Percentiles rank a stretch among this genome's conserved stretches.
Conservation (phyloP, 1,140 invertebrate genomes). For the Pogonomyrmex barbatus region DNA sequence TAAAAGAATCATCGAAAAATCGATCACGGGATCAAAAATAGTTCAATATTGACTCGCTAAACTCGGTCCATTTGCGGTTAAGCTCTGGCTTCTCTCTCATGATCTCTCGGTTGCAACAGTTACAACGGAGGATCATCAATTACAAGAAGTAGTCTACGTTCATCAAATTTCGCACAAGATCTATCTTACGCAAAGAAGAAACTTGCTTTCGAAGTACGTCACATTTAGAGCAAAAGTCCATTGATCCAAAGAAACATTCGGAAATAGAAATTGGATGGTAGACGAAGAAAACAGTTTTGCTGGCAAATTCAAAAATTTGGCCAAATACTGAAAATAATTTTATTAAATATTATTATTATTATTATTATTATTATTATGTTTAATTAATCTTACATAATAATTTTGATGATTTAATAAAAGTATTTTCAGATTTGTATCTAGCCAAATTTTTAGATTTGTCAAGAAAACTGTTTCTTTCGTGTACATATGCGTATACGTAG, state of each 20-base stretch:
- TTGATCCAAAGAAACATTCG: constrained; percentile 16
- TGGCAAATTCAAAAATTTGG: too few species aligned
- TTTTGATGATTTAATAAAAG: too few species aligned
- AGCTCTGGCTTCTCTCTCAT: constrained; percentile 48
- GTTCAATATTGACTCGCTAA: constrained; percentile 58
- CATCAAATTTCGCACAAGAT: constrained; percentile 49
- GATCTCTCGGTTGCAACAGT: constrained; percentile 72
- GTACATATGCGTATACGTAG: too few species aligned
- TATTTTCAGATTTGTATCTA: too few species aligned
- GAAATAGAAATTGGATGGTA: constrained; percentile 4
- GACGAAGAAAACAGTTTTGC: not conserved
- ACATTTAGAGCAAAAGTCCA: not conserved
- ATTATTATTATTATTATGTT: too few species aligned
- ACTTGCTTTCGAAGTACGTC: not conserved
- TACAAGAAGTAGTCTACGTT: constrained; percentile 68
- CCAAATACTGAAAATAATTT: too few species aligned
- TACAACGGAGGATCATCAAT: constrained; percentile 70
- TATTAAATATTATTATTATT: too few species aligned
- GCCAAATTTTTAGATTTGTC: too few species aligned
- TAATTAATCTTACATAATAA: too few species aligned
- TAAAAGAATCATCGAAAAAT: constrained; percentile 5
- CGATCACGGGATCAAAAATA: constrained; percentile 19
- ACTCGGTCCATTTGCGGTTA: constrained; percentile 64
- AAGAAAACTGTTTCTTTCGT: too few species aligned
- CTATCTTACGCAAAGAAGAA: not conserved